Percentiles rank a stretch among this genome's conserved stretches.
phyloP scores from a whole-genome alignment of 1,140 invertebrate genomes.

The Cherax destructor region DNA sequence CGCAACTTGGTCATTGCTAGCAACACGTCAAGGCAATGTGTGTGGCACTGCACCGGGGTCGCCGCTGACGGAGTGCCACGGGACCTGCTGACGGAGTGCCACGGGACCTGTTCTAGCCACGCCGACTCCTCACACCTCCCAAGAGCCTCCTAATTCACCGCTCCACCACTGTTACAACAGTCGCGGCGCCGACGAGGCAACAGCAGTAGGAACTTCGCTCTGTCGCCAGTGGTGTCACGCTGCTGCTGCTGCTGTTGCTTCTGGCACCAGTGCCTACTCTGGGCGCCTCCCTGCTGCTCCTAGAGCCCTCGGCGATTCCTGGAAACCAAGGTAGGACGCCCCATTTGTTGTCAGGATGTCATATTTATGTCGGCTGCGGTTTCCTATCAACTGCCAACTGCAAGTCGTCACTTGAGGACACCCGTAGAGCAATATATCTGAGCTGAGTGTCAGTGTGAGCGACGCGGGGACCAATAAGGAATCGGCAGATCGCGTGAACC shows the following conservation, averaged over 20 bases:
- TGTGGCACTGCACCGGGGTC: constrained; percentile 64
- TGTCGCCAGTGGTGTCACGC: constrained; percentile 66
- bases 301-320: constrained; percentile 49
- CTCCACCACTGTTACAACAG: constrained; percentile 41
- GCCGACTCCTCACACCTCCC: constrained; percentile 45
- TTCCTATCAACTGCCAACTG: constrained; percentile 40
- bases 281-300: constrained; percentile 22
- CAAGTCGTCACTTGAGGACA: constrained; percentile 31
- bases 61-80: constrained; percentile 55
- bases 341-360: constrained; percentile 25
- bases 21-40: constrained; percentile 68
- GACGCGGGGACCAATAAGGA: background rate
- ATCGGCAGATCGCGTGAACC: constrained; percentile 30
- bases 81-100: constrained; percentile 50
- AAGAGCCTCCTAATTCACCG: constrained; percentile 24
- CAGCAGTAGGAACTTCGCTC: constrained; percentile 51
- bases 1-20: constrained; percentile 70
- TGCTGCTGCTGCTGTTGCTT: constrained; percentile 26
- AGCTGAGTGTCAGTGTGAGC: constrained; percentile 38
- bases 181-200: constrained; percentile 62
- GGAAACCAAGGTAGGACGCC: constrained; percentile 48
- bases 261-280: constrained; percentile 38
- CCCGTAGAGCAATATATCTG: constrained; percentile 39
- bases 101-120: constrained; percentile 31
- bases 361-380: constrained; percentile 57